Base-by-base conservation (phyloP, 1,140 invertebrate genomes). In the Pachyrhynchus sulphureomaculatus region DNA sequence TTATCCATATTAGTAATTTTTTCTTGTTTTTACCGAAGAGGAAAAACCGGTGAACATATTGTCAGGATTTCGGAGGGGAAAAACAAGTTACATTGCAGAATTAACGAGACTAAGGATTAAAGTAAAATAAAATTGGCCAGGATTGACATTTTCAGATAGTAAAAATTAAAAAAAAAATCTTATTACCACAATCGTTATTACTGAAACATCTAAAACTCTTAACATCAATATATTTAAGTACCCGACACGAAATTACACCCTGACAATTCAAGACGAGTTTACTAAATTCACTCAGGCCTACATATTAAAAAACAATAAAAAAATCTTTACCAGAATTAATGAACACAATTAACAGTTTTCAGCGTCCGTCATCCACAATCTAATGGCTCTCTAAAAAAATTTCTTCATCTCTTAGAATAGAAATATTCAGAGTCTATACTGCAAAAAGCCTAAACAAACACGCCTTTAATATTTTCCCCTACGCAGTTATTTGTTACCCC, bases 81-180 rank as follows among this genome's bases (percentile, higher is more conserved):
- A 62, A 44, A 21, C 3, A 33, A 62, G 17, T 13, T 52, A 12
- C 37, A 60, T 44, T 29, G 37, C 24, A 47, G 57, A 10, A 39
- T 58, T 21, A 58, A 58, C 23, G 56, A 58, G 49, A 58, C 56
- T 1, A 42, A 8, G 57, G 20, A 60, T 60, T 17, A 60, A 17
- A 51, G 20, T 44, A 60, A 41, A 52, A 26, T 61, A 61, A 17
- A 23, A 61, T 34, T 61, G 58, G 58, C 13, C 37, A 32, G 48
- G 57, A 20, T 17, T 60, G 8, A 32, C 48, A 10, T n/a, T 62
- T 51, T 49, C 52, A 62, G 41, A 62, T 48, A 32, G 12, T 42
- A 13, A 55, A 63, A 57, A 29, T 51, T n/a, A 57, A 45, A 26
- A 53, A 21, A 56, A 57, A 56, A 63, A 49, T 33, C 21, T 62